Percentiles rank a stretch among this genome's conserved stretches.
Evolutionary conservation across 64 coral and sea anemone species (phyloP).

Genomic region (Montipora capricornis): DNA sequence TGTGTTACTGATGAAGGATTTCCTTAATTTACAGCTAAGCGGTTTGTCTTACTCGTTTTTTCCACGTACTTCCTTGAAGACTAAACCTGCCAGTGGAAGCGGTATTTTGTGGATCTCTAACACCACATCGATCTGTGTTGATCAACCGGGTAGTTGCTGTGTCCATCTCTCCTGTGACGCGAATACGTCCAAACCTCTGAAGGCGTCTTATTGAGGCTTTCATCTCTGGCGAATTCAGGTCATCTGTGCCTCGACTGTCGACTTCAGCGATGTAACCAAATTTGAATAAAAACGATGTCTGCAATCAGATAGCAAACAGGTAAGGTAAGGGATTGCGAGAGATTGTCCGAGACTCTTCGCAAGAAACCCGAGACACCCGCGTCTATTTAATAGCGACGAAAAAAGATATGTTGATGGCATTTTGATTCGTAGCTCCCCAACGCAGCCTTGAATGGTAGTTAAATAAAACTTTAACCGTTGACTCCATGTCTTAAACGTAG

Average conservation of each 20-base stretch:
- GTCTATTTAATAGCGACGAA: too few species aligned
- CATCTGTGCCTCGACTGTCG: neutral
- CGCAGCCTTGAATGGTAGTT: too few species aligned
- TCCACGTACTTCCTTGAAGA: conserved; percentile 86
- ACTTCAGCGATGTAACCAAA: conserved; percentile 2
- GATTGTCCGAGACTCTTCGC: too few species aligned
- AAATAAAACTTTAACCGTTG: too few species aligned
- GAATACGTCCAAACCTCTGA: conserved; percentile 78
- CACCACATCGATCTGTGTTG: conserved; percentile 77
- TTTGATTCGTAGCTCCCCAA: too few species aligned
- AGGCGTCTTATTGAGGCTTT: conserved; percentile 36
- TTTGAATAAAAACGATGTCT: conserved; percentile 20
- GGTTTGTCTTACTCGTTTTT: conserved; percentile 75
- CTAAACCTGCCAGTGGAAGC: conserved; percentile 65
- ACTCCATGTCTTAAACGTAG: too few species aligned
- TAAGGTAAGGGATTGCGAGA: neutral
- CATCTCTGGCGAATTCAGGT: conserved; percentile 1
- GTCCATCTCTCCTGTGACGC: conserved; percentile 77
- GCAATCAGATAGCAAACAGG: neutral
- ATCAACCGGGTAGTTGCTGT: conserved; percentile 73
- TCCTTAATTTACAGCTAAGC: too few species aligned
- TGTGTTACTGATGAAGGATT: too few species aligned
- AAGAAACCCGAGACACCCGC: too few species aligned
- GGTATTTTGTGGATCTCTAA: conserved; percentile 63
- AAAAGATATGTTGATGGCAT: too few species aligned